Conservation (phyloP, 2,888 invertebrate genomes). For the Drosophila fungiperda region DNA sequence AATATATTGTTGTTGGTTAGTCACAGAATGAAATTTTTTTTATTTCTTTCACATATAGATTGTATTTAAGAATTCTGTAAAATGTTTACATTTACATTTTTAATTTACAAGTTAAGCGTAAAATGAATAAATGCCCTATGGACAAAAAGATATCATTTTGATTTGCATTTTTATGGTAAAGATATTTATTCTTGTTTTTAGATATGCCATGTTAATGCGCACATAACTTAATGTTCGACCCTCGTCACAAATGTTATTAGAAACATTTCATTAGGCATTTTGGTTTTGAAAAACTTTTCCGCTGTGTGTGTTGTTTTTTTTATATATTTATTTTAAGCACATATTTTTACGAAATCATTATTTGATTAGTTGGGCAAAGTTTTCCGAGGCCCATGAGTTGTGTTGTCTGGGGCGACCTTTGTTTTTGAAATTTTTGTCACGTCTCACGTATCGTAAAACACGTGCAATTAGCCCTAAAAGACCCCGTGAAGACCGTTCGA, state of each 20-base stretch:
- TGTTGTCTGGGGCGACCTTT: conserved; percentile 29
- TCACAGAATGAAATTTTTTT: conserved; percentile 15
- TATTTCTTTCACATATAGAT: conserved; percentile 20
- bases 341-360: conserved; percentile 59
- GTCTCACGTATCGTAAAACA: conserved; percentile 13
- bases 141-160: not conserved
- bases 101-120: conserved; percentile 6
- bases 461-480: conserved; percentile 39
- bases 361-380: conserved; percentile 23
- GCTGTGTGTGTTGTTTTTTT: conserved; percentile 8
- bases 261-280: conserved; percentile 3
- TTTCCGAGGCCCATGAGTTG: conserved; percentile 26
- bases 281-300: conserved; percentile 53
- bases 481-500: conserved; percentile 11
- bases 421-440: conserved; percentile 42
- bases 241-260: conserved; percentile 21
- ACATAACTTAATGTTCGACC: conserved; percentile 25
- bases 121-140: not conserved
- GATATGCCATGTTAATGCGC: not conserved
- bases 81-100: conserved; percentile 19
- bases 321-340: conserved; percentile 49
- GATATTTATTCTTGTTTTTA: conserved; percentile 28
- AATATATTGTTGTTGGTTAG: not conserved
- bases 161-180: conserved; percentile 15
- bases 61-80: conserved; percentile 6